These are phyloP conservation scores for Arenaria interpres DNA, from an alignment of 2,113 vertebrate species.

Conservation along the genomic window DNA sequence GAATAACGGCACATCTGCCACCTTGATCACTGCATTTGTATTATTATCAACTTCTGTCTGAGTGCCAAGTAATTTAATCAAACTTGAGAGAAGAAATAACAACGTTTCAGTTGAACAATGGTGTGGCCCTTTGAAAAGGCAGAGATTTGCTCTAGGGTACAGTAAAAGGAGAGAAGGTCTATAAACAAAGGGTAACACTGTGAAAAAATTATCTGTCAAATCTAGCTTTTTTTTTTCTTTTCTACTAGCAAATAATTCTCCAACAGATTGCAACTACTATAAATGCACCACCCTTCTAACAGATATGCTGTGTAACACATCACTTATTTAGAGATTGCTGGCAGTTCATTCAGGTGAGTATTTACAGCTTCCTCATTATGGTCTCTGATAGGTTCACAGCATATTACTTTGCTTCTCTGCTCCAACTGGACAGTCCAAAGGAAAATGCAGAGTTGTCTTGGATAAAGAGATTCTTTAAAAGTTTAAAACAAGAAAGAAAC, in stretches of 20 bases:
- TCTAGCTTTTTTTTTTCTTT: not conserved
- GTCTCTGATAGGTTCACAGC: not conserved
- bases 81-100: slow-evolving; percentile 61
- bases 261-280: not conserved
- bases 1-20: slow-evolving; percentile 60
- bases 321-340: not conserved
- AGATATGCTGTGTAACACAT: not conserved
- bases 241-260: slow-evolving; percentile 11
- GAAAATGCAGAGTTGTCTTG: not conserved
- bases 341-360: not conserved
- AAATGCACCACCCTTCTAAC: not conserved
- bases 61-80: slow-evolving; percentile 57
- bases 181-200: slow-evolving; percentile 54
- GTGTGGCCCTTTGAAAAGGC: slow-evolving; percentile 49
- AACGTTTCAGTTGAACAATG: slow-evolving; percentile 49
- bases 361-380: not conserved
- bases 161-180: slow-evolving; percentile 39
- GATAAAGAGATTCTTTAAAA: not conserved
- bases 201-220: slow-evolving; percentile 50
- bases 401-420: not conserved
- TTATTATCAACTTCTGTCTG: slow-evolving; percentile 44
- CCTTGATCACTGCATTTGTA: slow-evolving; percentile 37
- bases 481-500: not conserved
- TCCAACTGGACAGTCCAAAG: not conserved
- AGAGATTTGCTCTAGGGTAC: slow-evolving; percentile 52